Evolutionary conservation across 2,113 vertebrate genomes (phyloP).

Genomic region (Syngnathoides biaculeatus): DNA sequence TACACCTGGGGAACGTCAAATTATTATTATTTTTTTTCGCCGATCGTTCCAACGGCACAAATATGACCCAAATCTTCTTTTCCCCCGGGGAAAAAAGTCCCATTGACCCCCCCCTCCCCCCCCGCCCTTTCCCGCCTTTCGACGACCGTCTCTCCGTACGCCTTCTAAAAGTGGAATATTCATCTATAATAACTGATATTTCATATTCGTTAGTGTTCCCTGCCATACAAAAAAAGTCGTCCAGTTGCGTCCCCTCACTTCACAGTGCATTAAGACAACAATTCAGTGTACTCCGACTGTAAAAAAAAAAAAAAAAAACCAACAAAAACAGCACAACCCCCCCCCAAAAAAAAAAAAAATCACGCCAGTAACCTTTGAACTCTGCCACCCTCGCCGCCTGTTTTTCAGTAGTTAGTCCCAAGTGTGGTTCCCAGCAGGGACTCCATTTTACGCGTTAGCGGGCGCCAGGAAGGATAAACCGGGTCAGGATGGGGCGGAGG

Average conservation of each 20-base stretch:
- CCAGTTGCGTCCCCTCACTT: constrained; percentile 66
- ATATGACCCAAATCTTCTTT: no score
- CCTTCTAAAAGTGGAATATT: constrained; percentile 26
- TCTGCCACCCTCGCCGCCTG: background rate
- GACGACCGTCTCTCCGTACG: constrained; percentile 64
- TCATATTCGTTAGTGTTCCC: constrained; percentile 56
- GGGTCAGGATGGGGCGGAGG: background rate
- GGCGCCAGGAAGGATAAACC: background rate
- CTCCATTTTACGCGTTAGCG: background rate
- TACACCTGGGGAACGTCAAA: no score
- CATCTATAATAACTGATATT: constrained; percentile 45
- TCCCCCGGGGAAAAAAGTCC: background rate
- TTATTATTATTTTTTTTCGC: no score
- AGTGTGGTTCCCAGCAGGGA: constrained; percentile 47
- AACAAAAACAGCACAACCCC: constrained; percentile 34
- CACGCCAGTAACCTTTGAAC: constrained; percentile 6
- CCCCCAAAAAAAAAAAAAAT: constrained; percentile 53
- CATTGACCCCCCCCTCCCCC: constrained; percentile 9
- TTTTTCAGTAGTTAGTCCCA: constrained; percentile 59
- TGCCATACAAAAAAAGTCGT: constrained; percentile 54
- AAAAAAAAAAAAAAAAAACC: constrained; percentile 50
- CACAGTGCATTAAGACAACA: constrained; percentile 82
- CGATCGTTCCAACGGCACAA: no score
- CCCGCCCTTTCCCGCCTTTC: constrained; percentile 34
- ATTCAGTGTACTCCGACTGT: constrained; percentile 78